Conservation (phyloP, 2,113 vertebrate species). For the zebrafish (Danio rerio) region DNA sequence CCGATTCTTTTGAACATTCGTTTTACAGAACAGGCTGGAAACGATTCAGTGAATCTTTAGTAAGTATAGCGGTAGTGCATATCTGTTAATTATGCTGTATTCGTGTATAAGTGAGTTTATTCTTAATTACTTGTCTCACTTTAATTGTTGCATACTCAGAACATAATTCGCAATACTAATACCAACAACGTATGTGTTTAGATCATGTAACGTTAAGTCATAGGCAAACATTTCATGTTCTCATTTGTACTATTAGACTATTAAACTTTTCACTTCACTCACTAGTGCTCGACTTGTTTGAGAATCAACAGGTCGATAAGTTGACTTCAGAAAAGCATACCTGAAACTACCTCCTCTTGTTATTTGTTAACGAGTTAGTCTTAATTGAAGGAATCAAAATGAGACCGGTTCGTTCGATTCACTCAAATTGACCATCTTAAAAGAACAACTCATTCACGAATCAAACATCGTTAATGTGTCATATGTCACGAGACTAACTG, state of each 20-base stretch:
- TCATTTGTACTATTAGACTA: not conserved
- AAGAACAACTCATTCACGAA: constrained; percentile 9
- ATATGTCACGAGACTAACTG: constrained; percentile 48
- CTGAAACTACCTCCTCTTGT: too few species aligned
- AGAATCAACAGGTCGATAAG: not conserved
- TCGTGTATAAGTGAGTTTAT: not conserved
- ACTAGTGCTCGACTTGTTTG: not conserved
- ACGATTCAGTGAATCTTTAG: not conserved
- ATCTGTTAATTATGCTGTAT: not conserved
- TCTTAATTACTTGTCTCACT: too few species aligned
- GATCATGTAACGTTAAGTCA: too few species aligned
- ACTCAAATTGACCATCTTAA: not conserved
- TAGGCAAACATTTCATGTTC: not conserved
- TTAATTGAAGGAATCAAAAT: not conserved
- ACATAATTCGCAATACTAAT: too few species aligned
- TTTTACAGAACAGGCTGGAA: not conserved
- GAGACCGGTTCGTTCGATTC: not conserved
- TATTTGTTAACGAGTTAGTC: not conserved
- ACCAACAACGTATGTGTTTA: too few species aligned
- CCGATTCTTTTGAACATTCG: not conserved
- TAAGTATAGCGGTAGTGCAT: not conserved
- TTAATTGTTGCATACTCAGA: too few species aligned
- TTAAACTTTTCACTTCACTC: not conserved
- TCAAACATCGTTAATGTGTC: constrained; percentile 32
- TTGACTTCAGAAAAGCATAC: not conserved